phyloP scores from a whole-genome alignment of 2,797 vertebrate genomes.

The Fratercula arctica region DNA sequence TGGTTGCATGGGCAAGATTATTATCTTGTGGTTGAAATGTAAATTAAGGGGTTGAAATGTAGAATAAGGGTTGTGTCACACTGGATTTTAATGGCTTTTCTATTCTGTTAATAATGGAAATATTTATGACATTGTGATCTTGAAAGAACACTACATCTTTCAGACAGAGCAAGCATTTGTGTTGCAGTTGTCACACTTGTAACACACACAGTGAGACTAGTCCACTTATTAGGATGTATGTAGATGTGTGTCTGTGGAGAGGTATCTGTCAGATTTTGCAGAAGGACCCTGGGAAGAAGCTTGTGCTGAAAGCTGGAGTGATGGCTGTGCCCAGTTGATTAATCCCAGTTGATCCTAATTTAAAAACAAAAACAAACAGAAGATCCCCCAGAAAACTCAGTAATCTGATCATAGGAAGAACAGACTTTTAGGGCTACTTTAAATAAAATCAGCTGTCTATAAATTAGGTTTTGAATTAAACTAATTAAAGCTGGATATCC shows the following conservation, averaged over 20 bases:
- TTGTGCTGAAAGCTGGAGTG: neutral
- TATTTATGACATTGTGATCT: neutral
- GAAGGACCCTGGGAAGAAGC: neutral
- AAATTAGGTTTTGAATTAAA: neutral
- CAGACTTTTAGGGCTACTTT: neutral
- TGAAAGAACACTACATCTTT: neutral
- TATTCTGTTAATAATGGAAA: neutral
- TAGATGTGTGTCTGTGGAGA: neutral
- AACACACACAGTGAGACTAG: neutral
- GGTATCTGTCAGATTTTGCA: neutral
- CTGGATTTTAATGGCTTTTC: neutral
- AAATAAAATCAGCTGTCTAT: neutral
- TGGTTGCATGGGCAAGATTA: neutral
- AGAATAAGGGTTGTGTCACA: neutral
- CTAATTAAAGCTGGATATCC: neutral
- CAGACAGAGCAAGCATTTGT: neutral
- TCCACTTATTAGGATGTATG: accelerated
- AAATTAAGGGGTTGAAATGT: neutral
- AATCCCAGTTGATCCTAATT: neutral
- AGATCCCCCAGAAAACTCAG: neutral
- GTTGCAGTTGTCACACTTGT: neutral
- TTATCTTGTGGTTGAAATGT: neutral
- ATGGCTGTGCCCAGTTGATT: neutral
- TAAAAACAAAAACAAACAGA: neutral
- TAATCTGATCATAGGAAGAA: neutral